Percentiles rank a stretch among this genome's conserved stretches.
Conservation (phyloP, 2,113 vertebrate species). For the Ptychochromis oligacanthus region DNA sequence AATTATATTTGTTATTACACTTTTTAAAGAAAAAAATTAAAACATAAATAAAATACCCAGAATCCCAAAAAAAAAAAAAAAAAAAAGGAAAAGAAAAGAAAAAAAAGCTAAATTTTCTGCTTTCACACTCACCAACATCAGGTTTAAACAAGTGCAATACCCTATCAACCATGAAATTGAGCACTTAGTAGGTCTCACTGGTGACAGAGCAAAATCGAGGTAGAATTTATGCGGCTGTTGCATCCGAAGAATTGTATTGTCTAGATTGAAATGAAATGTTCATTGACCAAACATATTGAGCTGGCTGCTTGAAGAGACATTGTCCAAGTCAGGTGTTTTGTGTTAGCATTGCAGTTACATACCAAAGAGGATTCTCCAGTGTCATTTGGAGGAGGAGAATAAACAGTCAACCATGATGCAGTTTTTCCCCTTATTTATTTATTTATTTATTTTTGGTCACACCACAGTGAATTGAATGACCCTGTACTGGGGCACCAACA, state of each 20-base stretch:
- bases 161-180: conserved; percentile 87
- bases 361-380: not conserved
- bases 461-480: not conserved
- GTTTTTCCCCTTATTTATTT: too few relatives aligned
- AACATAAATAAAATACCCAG: conserved; percentile 25
- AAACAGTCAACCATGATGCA: conserved; percentile 19
- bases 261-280: conserved; percentile 73
- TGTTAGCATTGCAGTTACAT: not conserved
- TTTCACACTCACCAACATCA: conserved; percentile 77
- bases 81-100: not conserved
- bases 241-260: conserved; percentile 72
- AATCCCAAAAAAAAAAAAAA: too few relatives aligned
- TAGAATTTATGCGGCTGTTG: conserved; percentile 79
- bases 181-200: conserved; percentile 81
- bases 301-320: conserved; percentile 21
- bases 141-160: conserved; percentile 80
- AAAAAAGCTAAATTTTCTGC: conserved; percentile 43
- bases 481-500: not conserved
- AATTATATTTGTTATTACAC: too few relatives aligned
- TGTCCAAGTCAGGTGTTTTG: not conserved
- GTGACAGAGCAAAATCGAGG: conserved; percentile 80
- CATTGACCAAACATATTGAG: conserved; percentile 63
- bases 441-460: conserved; percentile 4
- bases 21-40: too few relatives aligned
- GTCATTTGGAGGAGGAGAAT: not conserved